These are phyloP conservation scores for Prionace glauca DNA, from an alignment of 2,797 vertebrate species.

Conservation along the genomic window DNA sequence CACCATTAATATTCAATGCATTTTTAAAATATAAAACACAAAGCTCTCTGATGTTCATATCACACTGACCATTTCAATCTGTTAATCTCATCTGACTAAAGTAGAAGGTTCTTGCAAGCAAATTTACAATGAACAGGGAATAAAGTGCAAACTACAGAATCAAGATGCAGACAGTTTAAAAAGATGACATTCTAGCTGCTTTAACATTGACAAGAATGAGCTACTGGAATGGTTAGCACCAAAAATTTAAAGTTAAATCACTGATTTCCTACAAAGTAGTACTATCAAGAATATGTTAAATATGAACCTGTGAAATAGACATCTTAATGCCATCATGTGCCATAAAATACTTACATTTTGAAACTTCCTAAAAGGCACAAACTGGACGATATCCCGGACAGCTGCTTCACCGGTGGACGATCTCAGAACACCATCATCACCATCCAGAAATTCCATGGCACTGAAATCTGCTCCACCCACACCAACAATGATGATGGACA, in stretches of 20 bases:
- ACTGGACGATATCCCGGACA: conserved; percentile 37
- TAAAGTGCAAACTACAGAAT: neutral
- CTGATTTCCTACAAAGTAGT: neutral
- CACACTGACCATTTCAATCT: neutral
- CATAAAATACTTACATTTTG: conserved; percentile 31
- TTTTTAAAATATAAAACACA: neutral
- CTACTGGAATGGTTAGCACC: neutral
- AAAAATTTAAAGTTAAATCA: neutral
- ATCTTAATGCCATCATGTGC: neutral
- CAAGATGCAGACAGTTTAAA: neutral
- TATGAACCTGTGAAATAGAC: neutral
- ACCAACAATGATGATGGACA: conserved; percentile 38
- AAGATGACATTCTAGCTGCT: neutral
- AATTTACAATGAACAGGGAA: neutral
- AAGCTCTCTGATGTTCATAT: neutral
- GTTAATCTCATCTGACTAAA: neutral
- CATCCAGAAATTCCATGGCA: conserved; percentile 40
- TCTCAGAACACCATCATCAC: conserved; percentile 28
- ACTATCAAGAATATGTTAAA: neutral
- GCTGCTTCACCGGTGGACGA: conserved; percentile 32
- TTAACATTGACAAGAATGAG: neutral
- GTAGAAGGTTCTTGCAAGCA: neutral
- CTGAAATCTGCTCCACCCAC: conserved; percentile 38
- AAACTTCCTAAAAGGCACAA: conserved; percentile 39
- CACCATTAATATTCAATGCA: neutral